Percentiles rank a stretch among this genome's conserved stretches.
These are phyloP conservation scores for Dasyprocta punctata DNA, from an alignment of 2,113 vertebrate species.

Conservation along the genomic window DNA sequence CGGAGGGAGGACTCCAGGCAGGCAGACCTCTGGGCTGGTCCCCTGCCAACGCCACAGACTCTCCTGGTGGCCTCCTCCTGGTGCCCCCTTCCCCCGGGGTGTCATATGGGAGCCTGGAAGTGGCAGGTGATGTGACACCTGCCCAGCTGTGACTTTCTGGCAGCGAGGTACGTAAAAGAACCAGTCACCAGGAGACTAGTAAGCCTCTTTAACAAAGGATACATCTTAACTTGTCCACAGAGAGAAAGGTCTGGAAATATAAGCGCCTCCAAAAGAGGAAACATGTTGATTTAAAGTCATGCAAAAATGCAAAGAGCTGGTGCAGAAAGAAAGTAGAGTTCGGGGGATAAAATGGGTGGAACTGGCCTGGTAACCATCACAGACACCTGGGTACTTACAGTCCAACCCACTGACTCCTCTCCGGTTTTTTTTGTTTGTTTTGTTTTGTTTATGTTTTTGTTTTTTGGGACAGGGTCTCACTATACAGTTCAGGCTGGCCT, in stretches of 20 bases:
- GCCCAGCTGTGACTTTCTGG: neutral
- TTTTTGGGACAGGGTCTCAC: too few relatives aligned
- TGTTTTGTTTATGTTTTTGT: too few relatives aligned
- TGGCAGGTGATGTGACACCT: neutral
- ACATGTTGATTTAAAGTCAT: neutral
- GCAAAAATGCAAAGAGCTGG: constrained; percentile 22
- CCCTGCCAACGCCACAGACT: neutral
- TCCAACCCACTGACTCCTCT: neutral
- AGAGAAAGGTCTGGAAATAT: constrained; percentile 22
- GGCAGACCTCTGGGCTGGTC: neutral
- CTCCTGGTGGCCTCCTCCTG: neutral
- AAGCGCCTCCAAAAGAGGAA: neutral
- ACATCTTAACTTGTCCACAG: neutral
- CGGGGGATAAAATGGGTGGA: neutral
- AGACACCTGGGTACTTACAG: neutral
- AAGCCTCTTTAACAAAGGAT: constrained; percentile 1
- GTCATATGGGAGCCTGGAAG: neutral
- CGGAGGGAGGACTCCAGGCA: neutral
- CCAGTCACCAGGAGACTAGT: neutral
- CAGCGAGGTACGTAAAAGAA: neutral
- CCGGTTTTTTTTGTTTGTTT: too few relatives aligned
- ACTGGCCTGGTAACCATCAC: neutral
- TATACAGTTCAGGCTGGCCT: too few relatives aligned
- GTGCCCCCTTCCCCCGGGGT: neutral
- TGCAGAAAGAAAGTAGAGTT: neutral